Base-by-base conservation (phyloP, 2,888 invertebrate species). In the Parasteatoda lunata region DNA sequence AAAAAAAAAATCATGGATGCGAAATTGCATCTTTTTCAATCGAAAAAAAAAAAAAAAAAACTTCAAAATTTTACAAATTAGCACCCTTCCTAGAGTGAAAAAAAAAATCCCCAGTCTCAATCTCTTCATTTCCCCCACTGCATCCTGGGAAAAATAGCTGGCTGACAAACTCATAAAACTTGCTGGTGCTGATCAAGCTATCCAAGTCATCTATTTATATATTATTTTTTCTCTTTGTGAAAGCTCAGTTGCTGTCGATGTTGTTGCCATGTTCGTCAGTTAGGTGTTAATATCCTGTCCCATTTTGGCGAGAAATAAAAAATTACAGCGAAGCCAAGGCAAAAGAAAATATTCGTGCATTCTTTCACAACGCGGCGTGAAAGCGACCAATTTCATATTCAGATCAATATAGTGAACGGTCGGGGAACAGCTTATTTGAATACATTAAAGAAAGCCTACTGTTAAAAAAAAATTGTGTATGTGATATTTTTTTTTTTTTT, bases 391-490 rank as follows among this genome's bases (percentile, higher is more conserved):
- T 75, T 75, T 81, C 81, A 81, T 75, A 73, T 81, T 73, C 68
- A 47, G 81, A 81, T 81, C 81, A 81, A 81, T 81, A 73, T n/a
- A 49, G 65, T 54, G 72, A 71, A 80, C 71, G 59, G 72, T 80
- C 69, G 81, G 81, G 80, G 73, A 15, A 75, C 81, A 81, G 75
- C 66, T 75, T 65, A 75, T 75, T 81, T 81, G 81, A 81, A 81
- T 81, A 81, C 68, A 75, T 81, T 81, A 68, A 51, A 49, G 11
- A 64, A 70, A 51, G 15, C n/a, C 48, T n/a, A 59, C 59, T 59
- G 59, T 13, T 59, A 59, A 59, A 59, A 59, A 59, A 59, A 30
- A 30, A 30, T 30, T 30, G 30, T 30, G 30, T 7, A 5, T 59
- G 59, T 59, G 9, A 13, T 6, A 5, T 54, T 13, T 11, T 54